These are phyloP conservation scores for Romanogobio albipinnatus DNA, from an alignment of 2,113 vertebrate genomes.

Conservation along the genomic window DNA sequence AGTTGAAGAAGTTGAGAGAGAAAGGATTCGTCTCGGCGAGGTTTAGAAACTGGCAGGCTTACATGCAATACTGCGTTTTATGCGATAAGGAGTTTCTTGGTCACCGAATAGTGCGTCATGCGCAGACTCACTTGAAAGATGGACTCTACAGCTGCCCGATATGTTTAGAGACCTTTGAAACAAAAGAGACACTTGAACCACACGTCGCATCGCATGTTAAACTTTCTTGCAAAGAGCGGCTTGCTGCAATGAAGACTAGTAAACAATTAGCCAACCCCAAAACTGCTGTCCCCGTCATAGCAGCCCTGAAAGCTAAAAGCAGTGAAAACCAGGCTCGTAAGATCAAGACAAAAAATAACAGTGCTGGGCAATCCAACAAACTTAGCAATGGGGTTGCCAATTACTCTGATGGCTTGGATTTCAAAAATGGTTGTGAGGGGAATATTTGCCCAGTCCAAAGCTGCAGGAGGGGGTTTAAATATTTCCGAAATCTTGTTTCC, in stretches of 20 bases:
- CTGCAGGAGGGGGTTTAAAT: conserved; percentile 93
- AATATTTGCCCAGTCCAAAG: conserved; percentile 89
- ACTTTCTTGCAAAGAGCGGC: conserved; percentile 91
- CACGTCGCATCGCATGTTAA: conserved; percentile 97
- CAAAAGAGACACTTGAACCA: conserved; percentile 91
- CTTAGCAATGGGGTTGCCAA: conserved; percentile 74
- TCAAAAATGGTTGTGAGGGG: conserved; percentile 72
- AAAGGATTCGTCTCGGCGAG: conserved; percentile 92
- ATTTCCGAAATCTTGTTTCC: conserved; percentile 92
- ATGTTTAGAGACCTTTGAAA: conserved; percentile 90
- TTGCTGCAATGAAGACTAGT: conserved; percentile 90
- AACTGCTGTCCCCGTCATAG: conserved; percentile 68
- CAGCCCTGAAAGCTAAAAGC: conserved; percentile 77
- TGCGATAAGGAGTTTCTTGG: conserved; percentile 98
- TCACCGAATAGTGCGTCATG: conserved; percentile 94
- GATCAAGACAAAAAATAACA: conserved; percentile 82
- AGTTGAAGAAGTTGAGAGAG: conserved; percentile 90
- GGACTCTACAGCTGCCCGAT: conserved; percentile 94
- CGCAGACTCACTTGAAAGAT: conserved; percentile 90
- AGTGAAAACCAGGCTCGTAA: conserved; percentile 79
- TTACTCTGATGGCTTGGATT: conserved; percentile 65
- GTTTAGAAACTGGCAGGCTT: conserved; percentile 96
- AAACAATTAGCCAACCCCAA: conserved; percentile 84
- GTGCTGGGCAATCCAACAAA: conserved; percentile 76
- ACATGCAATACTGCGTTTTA: conserved; percentile 98